phyloP scores from a whole-genome alignment of 2,888 invertebrate species.

The Pterostichus madidus region DNA sequence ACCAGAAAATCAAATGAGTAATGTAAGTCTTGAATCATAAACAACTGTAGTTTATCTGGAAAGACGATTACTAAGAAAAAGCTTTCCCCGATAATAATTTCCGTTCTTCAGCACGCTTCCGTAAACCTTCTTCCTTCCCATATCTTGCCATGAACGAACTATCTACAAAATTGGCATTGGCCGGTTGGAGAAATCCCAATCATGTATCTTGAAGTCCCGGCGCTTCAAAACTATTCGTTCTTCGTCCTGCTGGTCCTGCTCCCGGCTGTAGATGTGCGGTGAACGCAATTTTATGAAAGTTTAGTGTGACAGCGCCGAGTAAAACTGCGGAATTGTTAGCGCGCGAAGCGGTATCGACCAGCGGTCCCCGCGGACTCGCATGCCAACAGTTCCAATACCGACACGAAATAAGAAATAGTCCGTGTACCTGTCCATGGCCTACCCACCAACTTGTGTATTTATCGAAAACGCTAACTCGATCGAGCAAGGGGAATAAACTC shows the following conservation, averaged over 20 bases:
- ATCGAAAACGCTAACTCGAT: constrained; percentile 61
- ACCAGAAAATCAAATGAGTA: too few species aligned
- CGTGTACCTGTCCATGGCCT: neutral
- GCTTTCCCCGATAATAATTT: neutral
- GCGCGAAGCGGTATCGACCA: constrained; percentile 77
- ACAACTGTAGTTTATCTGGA: too few species aligned
- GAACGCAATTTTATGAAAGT: constrained; percentile 77
- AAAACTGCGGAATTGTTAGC: constrained; percentile 78
- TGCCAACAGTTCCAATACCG: constrained; percentile 76
- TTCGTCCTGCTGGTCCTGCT: neutral
- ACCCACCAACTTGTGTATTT: constrained; percentile 61
- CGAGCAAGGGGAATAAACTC: constrained; percentile 48
- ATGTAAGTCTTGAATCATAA: too few species aligned
- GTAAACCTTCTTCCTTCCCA: neutral
- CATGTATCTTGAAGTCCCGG: constrained; percentile 37
- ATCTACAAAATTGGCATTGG: constrained; percentile 6
- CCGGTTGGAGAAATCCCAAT: constrained; percentile 47
- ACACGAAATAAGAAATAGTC: constrained; percentile 72
- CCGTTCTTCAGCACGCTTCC: neutral
- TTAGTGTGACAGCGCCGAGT: constrained; percentile 77
- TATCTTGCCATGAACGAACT: constrained; percentile 2
- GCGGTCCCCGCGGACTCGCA: constrained; percentile 75
- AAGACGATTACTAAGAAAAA: neutral
- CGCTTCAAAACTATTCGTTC: constrained; percentile 17
- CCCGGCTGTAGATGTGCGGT: neutral